A percentile compares a stretch with the other conserved stretches of the same genome.
phyloP scores from a whole-genome alignment of 2,797 vertebrate genomes.

The Peromyscus melanophrys region DNA sequence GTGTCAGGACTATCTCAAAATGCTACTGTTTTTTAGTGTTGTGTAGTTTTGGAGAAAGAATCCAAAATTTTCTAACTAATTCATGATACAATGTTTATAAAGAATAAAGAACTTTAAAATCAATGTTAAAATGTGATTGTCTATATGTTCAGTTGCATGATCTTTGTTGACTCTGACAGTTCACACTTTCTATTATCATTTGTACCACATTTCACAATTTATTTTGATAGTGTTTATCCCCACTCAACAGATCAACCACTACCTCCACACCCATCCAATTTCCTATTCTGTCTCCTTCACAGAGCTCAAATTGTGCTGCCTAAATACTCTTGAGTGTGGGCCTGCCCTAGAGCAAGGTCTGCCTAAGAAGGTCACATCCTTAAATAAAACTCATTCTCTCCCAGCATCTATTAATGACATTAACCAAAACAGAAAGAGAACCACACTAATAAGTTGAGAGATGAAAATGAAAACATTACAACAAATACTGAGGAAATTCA shows the following conservation, averaged over 20 bases:
- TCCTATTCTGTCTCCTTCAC: neutral
- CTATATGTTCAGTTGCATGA: neutral
- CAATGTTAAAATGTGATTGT: neutral
- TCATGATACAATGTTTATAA: neutral
- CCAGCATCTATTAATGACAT: neutral
- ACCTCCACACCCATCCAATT: neutral
- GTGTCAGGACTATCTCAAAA: neutral
- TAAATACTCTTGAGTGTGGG: neutral
- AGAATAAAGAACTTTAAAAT: neutral
- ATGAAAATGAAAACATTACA: neutral
- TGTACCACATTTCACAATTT: neutral
- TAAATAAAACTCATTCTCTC: neutral
- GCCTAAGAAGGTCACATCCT: neutral
- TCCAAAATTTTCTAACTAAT: slow-evolving; percentile 4
- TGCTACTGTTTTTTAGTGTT: neutral
- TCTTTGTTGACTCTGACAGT: neutral
- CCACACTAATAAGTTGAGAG: neutral
- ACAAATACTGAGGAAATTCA: neutral
- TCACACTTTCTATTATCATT: slow-evolving; percentile 25
- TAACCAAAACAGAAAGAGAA: neutral
- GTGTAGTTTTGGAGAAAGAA: slow-evolving; percentile 20
- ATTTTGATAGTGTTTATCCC: neutral
- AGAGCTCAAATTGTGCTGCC: neutral
- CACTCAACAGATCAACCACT: neutral
- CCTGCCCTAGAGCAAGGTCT: neutral